Evolutionary conservation across 1,140 invertebrate species (phyloP).

Genomic region (Adoxophyes honmai): DNA sequence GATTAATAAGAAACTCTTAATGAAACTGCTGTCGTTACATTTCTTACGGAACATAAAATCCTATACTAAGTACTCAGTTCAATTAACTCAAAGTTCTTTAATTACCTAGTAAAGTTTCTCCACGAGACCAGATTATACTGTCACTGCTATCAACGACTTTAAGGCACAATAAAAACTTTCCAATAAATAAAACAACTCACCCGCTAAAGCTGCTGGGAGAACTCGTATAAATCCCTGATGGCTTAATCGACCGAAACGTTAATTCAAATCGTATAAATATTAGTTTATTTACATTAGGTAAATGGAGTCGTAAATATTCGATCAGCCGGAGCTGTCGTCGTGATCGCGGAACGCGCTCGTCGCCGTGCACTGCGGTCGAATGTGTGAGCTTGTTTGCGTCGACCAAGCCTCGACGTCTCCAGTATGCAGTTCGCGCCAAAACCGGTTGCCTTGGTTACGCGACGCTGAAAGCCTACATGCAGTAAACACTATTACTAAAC

Average conservation of each 20-base stretch:
- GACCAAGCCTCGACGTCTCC: slow-evolving; percentile 35
- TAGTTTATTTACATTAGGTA: slow-evolving; percentile 36
- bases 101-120: too few relatives aligned
- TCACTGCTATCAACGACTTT: too few relatives aligned
- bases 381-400: slow-evolving; percentile 30
- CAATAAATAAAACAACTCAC: slow-evolving; percentile 5
- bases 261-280: slow-evolving; percentile 12
- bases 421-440: slow-evolving; percentile 56
- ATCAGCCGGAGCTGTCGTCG: slow-evolving; percentile 63
- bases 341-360: slow-evolving; percentile 47
- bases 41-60: too few relatives aligned
- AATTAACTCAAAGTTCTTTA: too few relatives aligned
- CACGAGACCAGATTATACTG: too few relatives aligned
- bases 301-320: slow-evolving; percentile 42
- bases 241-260: too few relatives aligned
- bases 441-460: slow-evolving; percentile 63
- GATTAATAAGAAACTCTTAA: too few relatives aligned
- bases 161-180: neutral
- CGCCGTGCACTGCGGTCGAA: slow-evolving; percentile 73
- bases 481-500: too few relatives aligned
- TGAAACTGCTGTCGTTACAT: too few relatives aligned
- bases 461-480: slow-evolving; percentile 23
- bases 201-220: neutral
- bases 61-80: too few relatives aligned
- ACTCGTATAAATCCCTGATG: neutral